Evolutionary conservation across 1,140 invertebrate genomes (phyloP), one percentile per base, ranked within the genome.

Genomic region (Drosophila persimilis): DNA sequence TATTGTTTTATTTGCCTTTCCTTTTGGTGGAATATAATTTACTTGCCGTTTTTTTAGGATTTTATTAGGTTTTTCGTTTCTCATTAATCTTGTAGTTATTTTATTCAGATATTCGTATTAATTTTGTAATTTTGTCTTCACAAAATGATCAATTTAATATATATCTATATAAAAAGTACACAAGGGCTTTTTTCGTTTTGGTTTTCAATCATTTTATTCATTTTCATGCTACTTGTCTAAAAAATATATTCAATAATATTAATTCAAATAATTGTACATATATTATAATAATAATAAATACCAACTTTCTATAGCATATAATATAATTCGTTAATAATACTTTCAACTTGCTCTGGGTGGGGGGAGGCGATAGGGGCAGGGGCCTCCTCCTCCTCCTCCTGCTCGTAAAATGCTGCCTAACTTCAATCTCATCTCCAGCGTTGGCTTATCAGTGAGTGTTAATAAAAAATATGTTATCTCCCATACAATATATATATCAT

Each of bases 171-270:
- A 26, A 26, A 26, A 6, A 26, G 24, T 26, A 26, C 24, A 26
- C 24, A 26, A 26, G 24, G 24, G 47, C 46, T 43, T 48, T 46
- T 70, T 59, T 39, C 50, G 46, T 79, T 63, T 60, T 74, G 39
- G 44, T 50, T 85, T 80, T 77, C 71, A 78, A 55, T 76, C 44
- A 56, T 73, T 53, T 69, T 79, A 69, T 60, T 74, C 46, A 51
- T 52, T 85, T 80, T 73, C 71, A 83, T 62, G 77, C 83, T 86
- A 86, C 83, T 78, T 76, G 72, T 83, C 83, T 88, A 88, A 88
- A 78, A 85, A 86, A 86, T 88, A 86, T 81, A 88, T 76, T 88
- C 81, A 80, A 85, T 85, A 85, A 81, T 88, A 77, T 80, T 78
- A 88, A 81, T 78, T 86, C 60, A 81, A 81, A 66, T 81, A 81